phyloP scores from a whole-genome alignment of 2,113 vertebrate species.

The Scophthalmus maximus region DNA sequence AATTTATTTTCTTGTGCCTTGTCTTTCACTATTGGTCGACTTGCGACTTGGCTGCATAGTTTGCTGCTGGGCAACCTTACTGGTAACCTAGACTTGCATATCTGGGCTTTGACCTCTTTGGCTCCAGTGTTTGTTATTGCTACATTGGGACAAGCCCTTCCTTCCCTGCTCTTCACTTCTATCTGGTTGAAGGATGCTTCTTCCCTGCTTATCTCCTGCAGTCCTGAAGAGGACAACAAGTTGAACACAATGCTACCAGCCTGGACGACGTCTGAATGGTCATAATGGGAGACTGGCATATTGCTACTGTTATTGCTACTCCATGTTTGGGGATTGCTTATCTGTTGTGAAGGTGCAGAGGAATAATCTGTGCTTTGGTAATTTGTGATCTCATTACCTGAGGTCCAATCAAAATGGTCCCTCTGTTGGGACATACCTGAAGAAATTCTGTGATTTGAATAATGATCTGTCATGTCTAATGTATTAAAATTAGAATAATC shows the following conservation, averaged over 20 bases:
- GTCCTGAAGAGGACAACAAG: conserved; percentile 82
- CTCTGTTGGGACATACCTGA: conserved; percentile 82
- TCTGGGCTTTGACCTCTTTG: conserved; percentile 82
- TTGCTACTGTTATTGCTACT: conserved; percentile 91
- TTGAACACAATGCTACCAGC: conserved; percentile 81
- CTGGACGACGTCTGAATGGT: conserved; percentile 58
- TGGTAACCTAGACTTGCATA: conserved; percentile 92
- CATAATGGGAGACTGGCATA: conserved; percentile 83
- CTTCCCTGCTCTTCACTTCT: conserved; percentile 81
- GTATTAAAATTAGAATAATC: conserved; percentile 45
- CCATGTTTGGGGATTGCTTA: conserved; percentile 84
- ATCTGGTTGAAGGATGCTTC: conserved; percentile 76
- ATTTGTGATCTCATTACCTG: conserved; percentile 75
- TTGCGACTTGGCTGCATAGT: conserved; percentile 82
- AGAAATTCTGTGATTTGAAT: conserved; percentile 69
- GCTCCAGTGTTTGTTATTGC: conserved; percentile 81
- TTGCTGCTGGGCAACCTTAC: conserved; percentile 85
- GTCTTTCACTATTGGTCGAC: conserved; percentile 71
- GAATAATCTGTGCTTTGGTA: conserved; percentile 66
- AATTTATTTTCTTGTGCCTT: conserved; percentile 79
- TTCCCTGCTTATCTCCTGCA: conserved; percentile 80
- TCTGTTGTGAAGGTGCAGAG: conserved; percentile 80
- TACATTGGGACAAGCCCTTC: conserved; percentile 77
- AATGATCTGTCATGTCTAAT: conserved; percentile 31
- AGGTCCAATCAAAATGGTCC: conserved; percentile 71